A percentile compares a stretch with the other conserved stretches of the same genome.
phyloP scores from a whole-genome alignment of 2,888 invertebrate species.

The Halictus quadricinctus region DNA sequence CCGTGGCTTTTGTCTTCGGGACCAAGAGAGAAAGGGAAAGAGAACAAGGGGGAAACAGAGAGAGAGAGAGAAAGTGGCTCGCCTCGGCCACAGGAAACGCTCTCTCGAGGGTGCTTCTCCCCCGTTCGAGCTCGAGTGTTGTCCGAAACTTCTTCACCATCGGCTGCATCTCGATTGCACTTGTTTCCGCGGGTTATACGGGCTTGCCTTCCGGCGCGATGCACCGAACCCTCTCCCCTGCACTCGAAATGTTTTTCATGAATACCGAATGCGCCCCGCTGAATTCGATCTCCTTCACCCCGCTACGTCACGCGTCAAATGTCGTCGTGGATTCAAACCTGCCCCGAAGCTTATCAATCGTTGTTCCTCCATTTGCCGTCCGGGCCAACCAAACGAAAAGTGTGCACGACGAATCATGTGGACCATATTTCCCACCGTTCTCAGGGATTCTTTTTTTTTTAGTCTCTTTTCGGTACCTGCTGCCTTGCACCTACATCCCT shows the following conservation, averaged over 20 bases:
- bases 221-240: slow-evolving; percentile 25
- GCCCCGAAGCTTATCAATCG: slow-evolving; percentile 49
- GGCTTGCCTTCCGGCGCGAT: slow-evolving; percentile 35
- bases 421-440: not conserved
- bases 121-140: slow-evolving; percentile 49
- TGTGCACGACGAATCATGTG: slow-evolving; percentile 14
- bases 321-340: slow-evolving; percentile 38
- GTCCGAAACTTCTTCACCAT: slow-evolving; percentile 60
- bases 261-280: slow-evolving; percentile 72
- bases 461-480: not conserved
- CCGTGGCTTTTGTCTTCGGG: slow-evolving; percentile 20
- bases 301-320: slow-evolving; percentile 33
- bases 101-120: slow-evolving; percentile 26
- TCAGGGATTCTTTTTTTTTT: not conserved
- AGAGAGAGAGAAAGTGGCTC: not conserved
- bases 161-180: slow-evolving; percentile 56
- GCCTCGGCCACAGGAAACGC: not conserved
- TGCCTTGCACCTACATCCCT: too few relatives aligned
- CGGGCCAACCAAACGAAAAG: slow-evolving; percentile 26
- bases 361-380: slow-evolving; percentile 36
- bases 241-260: slow-evolving; percentile 71
- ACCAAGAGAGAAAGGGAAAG: not conserved
- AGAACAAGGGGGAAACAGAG: not conserved
- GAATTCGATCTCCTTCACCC: slow-evolving; percentile 62
- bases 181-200: slow-evolving; percentile 56